A percentile compares a stretch with the other conserved stretches of the same genome.
These are phyloP conservation scores for Chironomus riparius DNA, from an alignment of 2,888 invertebrate species.

Conservation along the genomic window DNA sequence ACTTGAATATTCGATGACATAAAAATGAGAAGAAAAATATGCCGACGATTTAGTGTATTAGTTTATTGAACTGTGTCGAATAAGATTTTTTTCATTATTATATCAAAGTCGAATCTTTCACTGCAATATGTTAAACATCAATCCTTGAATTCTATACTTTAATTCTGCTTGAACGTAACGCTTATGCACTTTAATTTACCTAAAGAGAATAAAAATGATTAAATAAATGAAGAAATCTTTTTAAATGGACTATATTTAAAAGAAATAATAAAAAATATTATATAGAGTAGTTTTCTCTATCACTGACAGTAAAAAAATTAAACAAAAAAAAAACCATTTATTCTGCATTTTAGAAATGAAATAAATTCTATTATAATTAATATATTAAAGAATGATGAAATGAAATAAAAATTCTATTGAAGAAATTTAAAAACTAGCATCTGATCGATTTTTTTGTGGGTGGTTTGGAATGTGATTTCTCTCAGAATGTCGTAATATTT, in stretches of 20 bases:
- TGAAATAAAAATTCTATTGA: neutral
- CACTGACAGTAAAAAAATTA: too few relatives aligned
- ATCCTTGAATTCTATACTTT: neutral
- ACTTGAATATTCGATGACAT: too few relatives aligned
- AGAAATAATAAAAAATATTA: neutral
- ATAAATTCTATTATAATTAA: neutral
- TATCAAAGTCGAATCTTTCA: neutral
- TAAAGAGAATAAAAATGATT: neutral
- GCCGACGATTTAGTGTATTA: neutral
- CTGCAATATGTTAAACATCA: neutral
- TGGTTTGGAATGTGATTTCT: too few relatives aligned
- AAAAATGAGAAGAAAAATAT: neutral
- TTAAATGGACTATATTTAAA: neutral
- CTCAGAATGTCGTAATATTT: too few relatives aligned
- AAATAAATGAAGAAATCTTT: neutral
- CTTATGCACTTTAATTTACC: neutral
- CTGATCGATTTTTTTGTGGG: too few relatives aligned
- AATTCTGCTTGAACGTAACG: neutral
- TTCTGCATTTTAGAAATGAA: slow-evolving; percentile 10
- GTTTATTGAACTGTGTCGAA: neutral
- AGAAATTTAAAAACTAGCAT: neutral
- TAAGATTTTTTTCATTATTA: neutral
- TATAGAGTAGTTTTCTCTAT: neutral
- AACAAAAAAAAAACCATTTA: neutral
- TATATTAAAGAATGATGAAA: neutral